phyloP scores from a whole-genome alignment of 2,888 invertebrate genomes.

The Hirtodrosophila histrioides region DNA sequence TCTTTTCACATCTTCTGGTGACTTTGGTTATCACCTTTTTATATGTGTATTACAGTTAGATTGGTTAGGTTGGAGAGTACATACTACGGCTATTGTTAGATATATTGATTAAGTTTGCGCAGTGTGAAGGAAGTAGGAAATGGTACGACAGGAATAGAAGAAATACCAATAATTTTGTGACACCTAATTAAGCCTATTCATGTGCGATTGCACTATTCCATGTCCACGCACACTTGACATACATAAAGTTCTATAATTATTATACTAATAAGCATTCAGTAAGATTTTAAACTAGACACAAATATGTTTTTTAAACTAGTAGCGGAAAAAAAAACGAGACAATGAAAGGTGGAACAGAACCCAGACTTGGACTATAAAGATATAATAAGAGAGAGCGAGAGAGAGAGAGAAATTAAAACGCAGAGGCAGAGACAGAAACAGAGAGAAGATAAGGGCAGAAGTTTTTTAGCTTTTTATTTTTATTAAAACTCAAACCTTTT shows the following conservation, averaged over 20 bases:
- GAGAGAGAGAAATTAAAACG: constrained; percentile 1
- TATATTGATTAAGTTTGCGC: neutral
- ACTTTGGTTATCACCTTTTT: no score
- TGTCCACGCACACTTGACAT: constrained; percentile 16
- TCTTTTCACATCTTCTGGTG: no score
- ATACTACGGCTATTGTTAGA: neutral
- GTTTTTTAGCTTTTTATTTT: constrained; percentile 12
- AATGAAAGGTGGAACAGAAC: constrained; percentile 7
- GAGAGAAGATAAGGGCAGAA: constrained; percentile 7
- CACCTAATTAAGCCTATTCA: neutral
- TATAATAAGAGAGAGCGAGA: constrained; percentile 2
- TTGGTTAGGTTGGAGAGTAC: neutral
- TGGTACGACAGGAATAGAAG: constrained; percentile 3
- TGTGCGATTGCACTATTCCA: constrained; percentile 1
- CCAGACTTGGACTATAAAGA: constrained; percentile 17
- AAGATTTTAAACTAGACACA: constrained; percentile 13
- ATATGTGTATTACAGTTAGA: no score
- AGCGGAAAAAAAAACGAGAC: constrained; percentile 6
- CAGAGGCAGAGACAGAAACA: constrained; percentile 7
- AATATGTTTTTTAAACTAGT: constrained; percentile 5
- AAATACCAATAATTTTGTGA: neutral
- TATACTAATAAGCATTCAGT: constrained; percentile 19
- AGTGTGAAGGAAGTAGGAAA: neutral
- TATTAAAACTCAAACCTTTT: constrained; percentile 19
- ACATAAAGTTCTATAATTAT: constrained; percentile 12